Evolutionary conservation across 2,113 vertebrate genomes (phyloP).

Genomic region (Fregata magnificens): DNA sequence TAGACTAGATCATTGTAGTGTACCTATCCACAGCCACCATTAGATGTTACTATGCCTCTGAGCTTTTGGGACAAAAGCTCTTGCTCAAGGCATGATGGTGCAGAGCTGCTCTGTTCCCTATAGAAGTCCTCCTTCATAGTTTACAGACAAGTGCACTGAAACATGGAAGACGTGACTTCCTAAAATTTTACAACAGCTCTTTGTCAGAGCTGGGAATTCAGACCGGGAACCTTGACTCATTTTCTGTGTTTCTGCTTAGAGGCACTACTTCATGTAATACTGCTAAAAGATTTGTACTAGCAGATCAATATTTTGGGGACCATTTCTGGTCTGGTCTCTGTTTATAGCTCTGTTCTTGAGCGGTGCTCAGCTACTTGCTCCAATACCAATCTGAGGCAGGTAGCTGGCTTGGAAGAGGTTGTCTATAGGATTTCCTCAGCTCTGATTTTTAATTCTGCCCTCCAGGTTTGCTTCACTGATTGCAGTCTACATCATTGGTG

Average conservation of each 20-base stretch:
- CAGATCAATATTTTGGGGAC: not conserved
- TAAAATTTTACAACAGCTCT: not conserved
- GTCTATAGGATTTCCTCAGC: not conserved
- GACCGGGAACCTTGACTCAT: not conserved
- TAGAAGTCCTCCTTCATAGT: not conserved
- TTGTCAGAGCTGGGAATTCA: not conserved
- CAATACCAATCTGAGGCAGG: not conserved
- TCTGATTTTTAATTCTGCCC: not conserved
- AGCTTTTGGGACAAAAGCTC: not conserved
- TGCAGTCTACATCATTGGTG: constrained; percentile 87
- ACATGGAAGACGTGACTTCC: not conserved
- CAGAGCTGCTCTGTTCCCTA: not conserved
- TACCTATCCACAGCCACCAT: not conserved
- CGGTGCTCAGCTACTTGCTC: not conserved
- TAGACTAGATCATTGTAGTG: not conserved
- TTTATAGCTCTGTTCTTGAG: not conserved
- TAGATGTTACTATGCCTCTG: not conserved
- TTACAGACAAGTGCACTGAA: not conserved
- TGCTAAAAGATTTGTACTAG: not conserved
- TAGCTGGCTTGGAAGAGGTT: not conserved
- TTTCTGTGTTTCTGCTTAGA: not conserved
- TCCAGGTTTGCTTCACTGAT: constrained; percentile 81
- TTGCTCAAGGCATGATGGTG: not conserved
- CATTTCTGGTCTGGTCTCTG: not conserved
- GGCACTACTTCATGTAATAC: not conserved